phyloP scores from a whole-genome alignment of 2,888 invertebrate species.

The Oscheius myriophilus region DNA sequence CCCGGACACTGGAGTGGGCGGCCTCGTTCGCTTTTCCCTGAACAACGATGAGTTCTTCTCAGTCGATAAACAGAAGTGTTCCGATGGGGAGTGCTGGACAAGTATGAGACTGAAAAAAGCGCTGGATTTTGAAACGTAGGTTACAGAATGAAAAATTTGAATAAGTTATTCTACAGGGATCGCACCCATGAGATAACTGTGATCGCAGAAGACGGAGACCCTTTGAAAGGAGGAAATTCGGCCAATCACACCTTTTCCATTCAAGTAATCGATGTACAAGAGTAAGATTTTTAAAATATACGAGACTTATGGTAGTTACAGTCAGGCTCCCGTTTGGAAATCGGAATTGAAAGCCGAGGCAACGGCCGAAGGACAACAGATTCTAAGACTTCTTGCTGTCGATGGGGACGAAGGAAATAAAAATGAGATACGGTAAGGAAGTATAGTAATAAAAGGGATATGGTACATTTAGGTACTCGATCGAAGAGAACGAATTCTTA shows the following conservation, averaged over 20 bases:
- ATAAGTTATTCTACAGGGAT: constrained; percentile 30
- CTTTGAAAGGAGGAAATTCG: constrained; percentile 21
- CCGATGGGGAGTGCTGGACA: constrained; percentile 44
- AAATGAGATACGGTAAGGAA: constrained; percentile 19
- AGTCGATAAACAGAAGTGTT: constrained; percentile 43
- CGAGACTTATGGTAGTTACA: constrained; percentile 28
- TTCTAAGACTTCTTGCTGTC: constrained; percentile 32
- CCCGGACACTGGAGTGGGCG: constrained; percentile 60
- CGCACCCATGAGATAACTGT: constrained; percentile 35
- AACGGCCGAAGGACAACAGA: constrained; percentile 29
- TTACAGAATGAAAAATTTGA: constrained; percentile 6
- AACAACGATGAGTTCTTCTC: constrained; percentile 36
- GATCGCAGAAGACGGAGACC: constrained; percentile 54
- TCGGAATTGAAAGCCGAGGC: constrained; percentile 23
- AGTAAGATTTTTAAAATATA: constrained; percentile 29
- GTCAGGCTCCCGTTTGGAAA: constrained; percentile 45
- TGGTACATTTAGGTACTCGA: constrained; percentile 22
- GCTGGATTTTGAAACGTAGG: constrained; percentile 43
- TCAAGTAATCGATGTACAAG: constrained; percentile 46
- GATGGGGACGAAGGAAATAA: constrained; percentile 35
- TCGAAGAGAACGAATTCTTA: constrained; percentile 36
- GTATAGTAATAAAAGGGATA: background rate
- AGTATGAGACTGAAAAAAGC: constrained; percentile 36
- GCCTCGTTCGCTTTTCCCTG: constrained; percentile 53
- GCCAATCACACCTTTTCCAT: constrained; percentile 44